These are phyloP conservation scores for Scomber scombrus DNA, from an alignment of 2,113 vertebrate species.

Conservation along the genomic window DNA sequence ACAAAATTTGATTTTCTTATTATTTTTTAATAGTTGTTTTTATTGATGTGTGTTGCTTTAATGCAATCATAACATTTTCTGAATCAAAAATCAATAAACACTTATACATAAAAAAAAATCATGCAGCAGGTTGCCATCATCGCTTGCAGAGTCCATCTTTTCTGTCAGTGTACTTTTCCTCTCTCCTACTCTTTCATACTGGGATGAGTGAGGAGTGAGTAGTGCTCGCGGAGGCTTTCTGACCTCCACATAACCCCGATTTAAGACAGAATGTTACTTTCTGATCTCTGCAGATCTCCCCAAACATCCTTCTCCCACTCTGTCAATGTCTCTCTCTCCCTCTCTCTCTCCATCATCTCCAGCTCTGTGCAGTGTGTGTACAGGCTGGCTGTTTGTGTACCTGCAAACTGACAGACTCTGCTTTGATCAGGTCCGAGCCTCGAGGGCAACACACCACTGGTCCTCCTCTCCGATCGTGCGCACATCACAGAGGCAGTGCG, in stretches of 20 bases:
- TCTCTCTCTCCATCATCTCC: conserved; percentile 7
- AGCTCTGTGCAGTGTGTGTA: conserved; percentile 56
- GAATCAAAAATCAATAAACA: too few relatives aligned
- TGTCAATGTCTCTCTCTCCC: conserved; percentile 29
- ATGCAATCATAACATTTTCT: too few relatives aligned
- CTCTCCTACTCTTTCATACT: conserved; percentile 17
- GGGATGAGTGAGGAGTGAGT: conserved; percentile 36
- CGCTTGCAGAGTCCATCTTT: conserved; percentile 31
- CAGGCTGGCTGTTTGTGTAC: conserved; percentile 73
- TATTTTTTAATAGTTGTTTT: too few relatives aligned
- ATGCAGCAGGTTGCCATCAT: conserved; percentile 41
- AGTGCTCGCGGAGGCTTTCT: conserved; percentile 35
- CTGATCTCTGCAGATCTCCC: conserved; percentile 64
- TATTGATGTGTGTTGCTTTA: too few relatives aligned
- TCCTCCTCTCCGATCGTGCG: conserved; percentile 45
- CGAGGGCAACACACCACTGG: conserved; percentile 59
- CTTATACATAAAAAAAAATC: too few relatives aligned
- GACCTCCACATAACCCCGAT: conserved; percentile 74
- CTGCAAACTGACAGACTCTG: conserved; percentile 72
- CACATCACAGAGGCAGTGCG: conserved; percentile 55
- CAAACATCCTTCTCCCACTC: conserved; percentile 28
- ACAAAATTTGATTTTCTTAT: too few relatives aligned
- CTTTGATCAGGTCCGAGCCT: conserved; percentile 79
- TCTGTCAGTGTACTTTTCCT: conserved; percentile 17
- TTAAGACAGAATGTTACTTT: conserved; percentile 65